Conservation (phyloP, 2,888 invertebrate species). For the Zaprionus obscuricornis region DNA sequence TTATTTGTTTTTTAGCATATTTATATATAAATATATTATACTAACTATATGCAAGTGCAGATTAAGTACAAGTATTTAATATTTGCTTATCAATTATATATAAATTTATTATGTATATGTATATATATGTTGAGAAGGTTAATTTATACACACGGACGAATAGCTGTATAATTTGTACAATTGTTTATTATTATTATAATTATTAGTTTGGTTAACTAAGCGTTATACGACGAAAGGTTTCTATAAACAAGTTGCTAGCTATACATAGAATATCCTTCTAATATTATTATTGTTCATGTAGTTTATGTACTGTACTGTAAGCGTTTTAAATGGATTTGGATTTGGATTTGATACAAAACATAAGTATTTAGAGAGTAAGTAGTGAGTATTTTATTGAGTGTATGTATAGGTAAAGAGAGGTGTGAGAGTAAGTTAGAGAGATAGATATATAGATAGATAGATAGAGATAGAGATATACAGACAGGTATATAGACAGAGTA, state of each 20-base stretch:
- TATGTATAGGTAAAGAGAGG: not conserved
- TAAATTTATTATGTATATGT: constrained; percentile 19
- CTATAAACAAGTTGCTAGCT: constrained; percentile 81
- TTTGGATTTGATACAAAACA: constrained; percentile 22
- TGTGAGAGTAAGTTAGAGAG: not conserved
- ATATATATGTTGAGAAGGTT: too few relatives aligned
- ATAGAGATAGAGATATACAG: constrained; percentile 23
- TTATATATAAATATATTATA: constrained; percentile 21
- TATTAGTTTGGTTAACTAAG: constrained; percentile 14
- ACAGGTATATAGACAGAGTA: constrained; percentile 11
- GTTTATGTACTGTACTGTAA: constrained; percentile 67
- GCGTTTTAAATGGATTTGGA: constrained; percentile 49
- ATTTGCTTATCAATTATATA: constrained; percentile 22
- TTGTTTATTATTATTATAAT: constrained; percentile 24
- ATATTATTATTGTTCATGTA: too few relatives aligned
- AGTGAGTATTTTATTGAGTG: not conserved
- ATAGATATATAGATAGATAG: constrained; percentile 26
- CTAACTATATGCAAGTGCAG: constrained; percentile 18
- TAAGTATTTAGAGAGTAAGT: constrained; percentile 3
- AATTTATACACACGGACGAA: constrained; percentile 35
- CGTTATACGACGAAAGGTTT: constrained; percentile 54
- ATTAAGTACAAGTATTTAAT: constrained; percentile 4
- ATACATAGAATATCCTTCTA: constrained; percentile 78
- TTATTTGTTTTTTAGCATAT: not conserved
- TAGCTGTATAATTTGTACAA: constrained; percentile 20